Base-by-base conservation (phyloP, 2,888 invertebrate genomes). In the Tiphia femorata region DNA sequence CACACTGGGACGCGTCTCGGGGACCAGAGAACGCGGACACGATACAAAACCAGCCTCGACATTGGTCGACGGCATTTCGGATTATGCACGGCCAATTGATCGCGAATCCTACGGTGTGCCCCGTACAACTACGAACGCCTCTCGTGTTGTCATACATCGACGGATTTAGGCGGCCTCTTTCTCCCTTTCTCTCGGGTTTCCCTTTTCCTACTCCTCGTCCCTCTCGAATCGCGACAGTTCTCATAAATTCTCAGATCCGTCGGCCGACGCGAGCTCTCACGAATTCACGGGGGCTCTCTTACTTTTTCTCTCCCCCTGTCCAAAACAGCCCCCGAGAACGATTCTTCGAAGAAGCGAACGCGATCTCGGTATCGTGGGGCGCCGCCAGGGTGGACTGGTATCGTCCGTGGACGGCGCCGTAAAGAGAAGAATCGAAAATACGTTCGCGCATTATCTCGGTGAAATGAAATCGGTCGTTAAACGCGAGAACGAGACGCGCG, bases 11-110 rank as follows among this genome's bases (percentile, higher is more conserved):
- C 59, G 62, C 62, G 56, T 59, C 62, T 52, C 35, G 43, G 65
- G 55, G n/a, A n/a, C n/a, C 64, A 66, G 67, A 69, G 62, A 69
- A 68, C 62, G 63, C 42, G 10, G 50, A 54, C 54, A 64, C n/a
- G 67, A 55, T 47, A 62, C 64, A 6, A 33, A 33, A 33, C n/a
- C n/a, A n/a, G n/a, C n/a, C n/a, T n/a, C n/a, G n/a, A n/a, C n/a
- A n/a, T n/a, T 33, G 33, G 12, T 14, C 64, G 64, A 69, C 64
- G 73, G 72, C 71, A 78, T 77, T n/a, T 73, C 74, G 76, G 66
- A 82, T 83, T 83, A 83, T 68, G 56, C 59, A 78, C 81, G 77
- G 78, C 80, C 83, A 83, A 83, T 83, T 83, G 82, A 82, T 79
- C 81, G 77, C 75, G 78, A 78, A 81, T 82, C 76, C 72, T 69